A percentile compares a stretch with the other conserved stretches of the same genome.
These are phyloP conservation scores for Mus spicilegus DNA, from an alignment of 2,113 vertebrate species.

Conservation along the genomic window DNA sequence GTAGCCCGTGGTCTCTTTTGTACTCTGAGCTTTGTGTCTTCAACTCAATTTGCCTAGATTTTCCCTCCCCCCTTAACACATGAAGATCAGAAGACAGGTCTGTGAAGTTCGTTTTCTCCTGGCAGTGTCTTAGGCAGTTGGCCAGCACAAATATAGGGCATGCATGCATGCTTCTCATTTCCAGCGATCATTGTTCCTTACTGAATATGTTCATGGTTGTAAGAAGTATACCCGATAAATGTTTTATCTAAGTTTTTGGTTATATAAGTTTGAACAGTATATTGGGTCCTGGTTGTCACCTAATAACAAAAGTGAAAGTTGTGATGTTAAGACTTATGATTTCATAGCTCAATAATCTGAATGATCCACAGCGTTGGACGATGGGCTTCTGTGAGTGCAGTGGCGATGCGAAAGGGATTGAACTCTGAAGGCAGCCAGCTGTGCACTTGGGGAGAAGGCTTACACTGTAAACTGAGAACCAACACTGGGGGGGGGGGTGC, in stretches of 20 bases:
- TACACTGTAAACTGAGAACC: conserved; percentile 15
- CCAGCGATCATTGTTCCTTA: conserved; percentile 2
- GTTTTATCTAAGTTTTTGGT: conserved; percentile 22
- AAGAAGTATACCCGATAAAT: conserved; percentile 2
- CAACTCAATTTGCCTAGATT: not conserved
- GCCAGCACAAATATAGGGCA: not conserved
- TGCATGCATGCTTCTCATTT: not conserved
- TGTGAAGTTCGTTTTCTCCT: not conserved
- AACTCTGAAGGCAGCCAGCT: not conserved
- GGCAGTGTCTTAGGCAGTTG: not conserved
- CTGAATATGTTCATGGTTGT: conserved; percentile 20
- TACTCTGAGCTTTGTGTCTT: not conserved
- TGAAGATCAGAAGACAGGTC: too few species aligned
- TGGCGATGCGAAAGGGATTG: not conserved
- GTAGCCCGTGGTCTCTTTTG: not conserved
- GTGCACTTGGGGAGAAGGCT: not conserved
- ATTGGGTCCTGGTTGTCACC: conserved; percentile 13
- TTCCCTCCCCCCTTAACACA: not conserved
- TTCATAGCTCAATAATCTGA: conserved; percentile 48
- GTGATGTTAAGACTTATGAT: conserved; percentile 1
- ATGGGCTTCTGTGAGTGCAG: not conserved
- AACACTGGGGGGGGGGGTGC: conserved; percentile 32
- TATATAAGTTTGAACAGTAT: not conserved
- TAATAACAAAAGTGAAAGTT: conserved; percentile 33
- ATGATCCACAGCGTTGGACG: not conserved